These are phyloP conservation scores for Nematostella vectensis DNA, from an alignment of 92 coral and sea anemone genomes.

Conservation along the genomic window DNA sequence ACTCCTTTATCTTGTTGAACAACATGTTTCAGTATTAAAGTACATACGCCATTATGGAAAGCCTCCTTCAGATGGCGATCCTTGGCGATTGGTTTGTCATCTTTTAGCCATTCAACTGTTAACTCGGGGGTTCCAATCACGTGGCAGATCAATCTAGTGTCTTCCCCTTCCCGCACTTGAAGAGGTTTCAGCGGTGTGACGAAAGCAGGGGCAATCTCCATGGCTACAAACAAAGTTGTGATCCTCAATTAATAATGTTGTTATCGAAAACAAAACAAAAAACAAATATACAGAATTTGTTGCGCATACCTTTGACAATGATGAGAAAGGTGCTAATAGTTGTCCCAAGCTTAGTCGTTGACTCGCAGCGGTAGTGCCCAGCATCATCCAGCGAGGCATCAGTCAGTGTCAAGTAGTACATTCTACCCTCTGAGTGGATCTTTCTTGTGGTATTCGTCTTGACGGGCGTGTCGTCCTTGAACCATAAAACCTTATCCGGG, in stretches of 20 bases:
- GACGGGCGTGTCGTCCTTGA: slow-evolving; percentile 57
- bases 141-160: slow-evolving; percentile 34
- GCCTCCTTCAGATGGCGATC: slow-evolving; percentile 35
- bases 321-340: slow-evolving; percentile 72
- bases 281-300: too few relatives aligned
- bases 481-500: slow-evolving; percentile 69
- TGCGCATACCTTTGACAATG: slow-evolving; percentile 76
- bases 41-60: slow-evolving; percentile 63
- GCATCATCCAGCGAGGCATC: slow-evolving; percentile 70
- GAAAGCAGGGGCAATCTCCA: slow-evolving; percentile 49
- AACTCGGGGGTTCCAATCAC: slow-evolving; percentile 67
- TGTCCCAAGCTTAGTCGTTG: slow-evolving; percentile 72
- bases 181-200: slow-evolving; percentile 31
- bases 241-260: neutral
- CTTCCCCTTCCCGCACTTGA: slow-evolving; percentile 39
- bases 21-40: slow-evolving; percentile 59
- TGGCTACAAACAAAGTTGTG: slow-evolving; percentile 1
- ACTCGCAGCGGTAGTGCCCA: slow-evolving; percentile 81
- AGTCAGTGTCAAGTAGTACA: slow-evolving; percentile 49
- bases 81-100: slow-evolving; percentile 36
- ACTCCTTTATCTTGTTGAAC: slow-evolving; percentile 60
- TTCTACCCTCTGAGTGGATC: slow-evolving; percentile 47
- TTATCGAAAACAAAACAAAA: neutral
- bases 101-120: slow-evolving; percentile 72
- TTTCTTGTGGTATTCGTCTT: slow-evolving; percentile 41